Base-by-base conservation (phyloP, 2,113 vertebrate genomes). In the Cryptoleucopteryx plumbea region DNA sequence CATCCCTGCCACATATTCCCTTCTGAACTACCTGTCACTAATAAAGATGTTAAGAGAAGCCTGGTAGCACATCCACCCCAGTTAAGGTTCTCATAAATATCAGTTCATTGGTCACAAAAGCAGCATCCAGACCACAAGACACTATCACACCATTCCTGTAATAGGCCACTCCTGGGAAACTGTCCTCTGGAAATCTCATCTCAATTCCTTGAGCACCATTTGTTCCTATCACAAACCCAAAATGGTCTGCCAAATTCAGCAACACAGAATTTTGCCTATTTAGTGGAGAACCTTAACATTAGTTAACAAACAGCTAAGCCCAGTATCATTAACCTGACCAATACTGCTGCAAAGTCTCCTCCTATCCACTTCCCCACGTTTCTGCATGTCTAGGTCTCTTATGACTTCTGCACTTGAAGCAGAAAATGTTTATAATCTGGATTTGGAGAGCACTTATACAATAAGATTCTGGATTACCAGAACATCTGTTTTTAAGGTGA, bases 281-380 rank as follows among this genome's bases (percentile, higher is more conserved):
- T 34, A 71, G 23, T 13, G 10, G 4, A 84, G 34, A 86, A 45
- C 32, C 29, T 71, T 67, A 61, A 3, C 50, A 21, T 31, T 20
- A 72, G 38, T 45, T 63, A 68, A 70, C 52, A 43, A 82, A 65
- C 10, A 86, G 17, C 17, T 68, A 86, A 86, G 34, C 34, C 25
- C 40, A 58, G 59, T 42, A 74, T 21, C n/a, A 34, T 26, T 38
- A 72, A 45, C 29, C 40, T 72, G 25, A 86, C 22, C 62, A 86
- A n/a, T 13, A 59, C 36, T 68, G 43, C 65, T 68, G 38, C 34
- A 42, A 80, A 83, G 27, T 22, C 61, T 89, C 67, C 61, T 93
- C 0, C 0, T 62, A 81, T 20, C 21, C 18, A 43, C 40, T 70
- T 63, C 11, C 9, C 9, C 34, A 74, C 15, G 13, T 70, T 91